Base-by-base conservation (phyloP, 1,140 invertebrate species). In the Pachypeltis micranthus region DNA sequence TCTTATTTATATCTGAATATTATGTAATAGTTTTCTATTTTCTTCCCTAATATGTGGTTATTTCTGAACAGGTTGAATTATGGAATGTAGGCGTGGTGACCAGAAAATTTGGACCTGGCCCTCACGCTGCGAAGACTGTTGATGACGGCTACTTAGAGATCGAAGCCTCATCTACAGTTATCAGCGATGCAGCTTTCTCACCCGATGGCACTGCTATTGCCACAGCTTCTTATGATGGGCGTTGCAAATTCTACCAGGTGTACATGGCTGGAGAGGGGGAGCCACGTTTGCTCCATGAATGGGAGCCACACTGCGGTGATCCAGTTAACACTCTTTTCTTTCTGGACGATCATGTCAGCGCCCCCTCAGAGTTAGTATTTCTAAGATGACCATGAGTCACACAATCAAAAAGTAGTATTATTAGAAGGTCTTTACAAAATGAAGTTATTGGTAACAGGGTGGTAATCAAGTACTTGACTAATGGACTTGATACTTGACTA, bases 151-250 rank as follows among this genome's bases (percentile, higher is more conserved):
- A 78, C 70, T 75, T 88, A 23, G 81, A 82, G 72, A 85, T 89
- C 47, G 76, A 78, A 62, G 81, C 85, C 66, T 85, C 90, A 74
- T 75, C 75, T 23, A 77, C 81, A 65, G 78, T 83, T n/a, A 86
- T 95, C 34, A 80, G 89, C 2, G 90, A 92, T 76, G 90, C 90
- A 23, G 84, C 90, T 16, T 90, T 96, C 74, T 92, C 92, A 57
- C 91, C 93, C 0, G 93, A 96, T 80, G 93, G 92, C 16, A 92
- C 90, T 26, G 92, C 91, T 0, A 78, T 96, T 39, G 92, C 92
- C 2, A 91, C 91, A 26, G 91, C 90, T 2, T 87, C 87, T 72
- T 74, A 81, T 0, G 91, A 94, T 77, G 93, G 93, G 61, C 81
- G 85, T 71, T 86, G 96, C 1, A 90, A 92, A 74, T 96, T 96